Base-by-base conservation (phyloP, 23 tunicate species). In the Botrylloides violaceus region DNA sequence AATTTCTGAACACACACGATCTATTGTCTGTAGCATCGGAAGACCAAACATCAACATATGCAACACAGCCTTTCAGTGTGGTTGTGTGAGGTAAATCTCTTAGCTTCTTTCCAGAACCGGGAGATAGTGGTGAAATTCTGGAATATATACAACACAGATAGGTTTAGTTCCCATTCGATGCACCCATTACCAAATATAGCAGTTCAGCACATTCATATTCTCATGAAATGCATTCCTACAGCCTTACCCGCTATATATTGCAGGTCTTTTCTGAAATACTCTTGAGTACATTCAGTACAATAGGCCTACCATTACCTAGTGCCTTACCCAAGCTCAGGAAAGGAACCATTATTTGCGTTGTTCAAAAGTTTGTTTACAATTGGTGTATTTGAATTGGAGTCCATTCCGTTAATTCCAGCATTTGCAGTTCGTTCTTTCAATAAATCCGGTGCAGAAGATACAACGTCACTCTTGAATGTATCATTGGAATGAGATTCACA, bases 31-130 rank as follows among this genome's bases (percentile, higher is more conserved):
- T 76, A 18, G 84, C 95, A 50, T 81, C 86, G 4, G 60, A 26
- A 7, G 83, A 71, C 95, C 95, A 87, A 24, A 78, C 87, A 76
- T 87, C 95, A 56, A 77, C 86, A 71, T 66, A 87, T 0, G 78
- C 87, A 62, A 71, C 72, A 77, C 86, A 81, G 30, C 73, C 79
- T 5, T 53, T 29, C 33, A 87, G 28, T 9, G 84, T 65, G 0
- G 74, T 68, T 37, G 74, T 68, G 57, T 68, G 74, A 35, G 74
- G 74, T 56, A 68, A 12, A 68, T 68, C 74, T 19, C 58, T 39
- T 5, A 68, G 32, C 29, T 68, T 68, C 70, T 63, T 63, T 28
- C 33, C 35, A 28, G 70, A 22, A 3, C 35, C 32, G 3, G 7
- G 7, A 4, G 36, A 3, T 22, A 63, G 36, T 6, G 70, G 70